A percentile compares a stretch with the other conserved stretches of the same genome.
Conservation (phyloP, 2,113 vertebrate genomes). For the Cyprinodon brontotheroides region DNA sequence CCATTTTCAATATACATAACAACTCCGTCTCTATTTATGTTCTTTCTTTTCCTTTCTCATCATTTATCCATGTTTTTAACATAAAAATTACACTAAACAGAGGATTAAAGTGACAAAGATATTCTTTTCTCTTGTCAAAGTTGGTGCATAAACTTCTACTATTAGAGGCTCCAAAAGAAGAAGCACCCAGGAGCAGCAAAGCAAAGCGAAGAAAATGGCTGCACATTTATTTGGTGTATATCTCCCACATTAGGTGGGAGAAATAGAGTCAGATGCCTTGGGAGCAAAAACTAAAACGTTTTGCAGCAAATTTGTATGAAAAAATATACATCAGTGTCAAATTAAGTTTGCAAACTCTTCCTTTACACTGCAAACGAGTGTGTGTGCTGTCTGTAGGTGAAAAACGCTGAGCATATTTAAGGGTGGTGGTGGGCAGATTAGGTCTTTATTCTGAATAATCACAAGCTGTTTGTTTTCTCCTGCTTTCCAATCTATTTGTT, state of each 20-base stretch:
- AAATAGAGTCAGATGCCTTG: neutral
- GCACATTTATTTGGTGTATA: slow-evolving; percentile 6
- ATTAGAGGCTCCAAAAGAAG: neutral
- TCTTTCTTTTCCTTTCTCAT: too few relatives aligned
- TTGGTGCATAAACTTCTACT: too few relatives aligned
- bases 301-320: neutral
- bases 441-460: neutral
- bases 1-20: too few relatives aligned
- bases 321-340: neutral
- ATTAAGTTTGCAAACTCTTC: neutral
- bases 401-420: neutral
- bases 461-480: neutral
- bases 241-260: neutral
- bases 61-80: too few relatives aligned
- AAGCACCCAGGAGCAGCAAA: neutral
- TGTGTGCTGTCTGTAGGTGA: neutral
- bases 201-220: neutral
- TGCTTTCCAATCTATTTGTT: neutral
- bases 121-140: too few relatives aligned
- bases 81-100: too few relatives aligned
- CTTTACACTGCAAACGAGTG: neutral
- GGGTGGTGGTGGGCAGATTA: neutral
- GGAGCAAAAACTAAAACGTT: neutral
- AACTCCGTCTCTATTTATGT: too few relatives aligned
- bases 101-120: too few relatives aligned